These are phyloP conservation scores for Drosophila mayri DNA, from an alignment of 1,140 invertebrate species.

Conservation along the genomic window DNA sequence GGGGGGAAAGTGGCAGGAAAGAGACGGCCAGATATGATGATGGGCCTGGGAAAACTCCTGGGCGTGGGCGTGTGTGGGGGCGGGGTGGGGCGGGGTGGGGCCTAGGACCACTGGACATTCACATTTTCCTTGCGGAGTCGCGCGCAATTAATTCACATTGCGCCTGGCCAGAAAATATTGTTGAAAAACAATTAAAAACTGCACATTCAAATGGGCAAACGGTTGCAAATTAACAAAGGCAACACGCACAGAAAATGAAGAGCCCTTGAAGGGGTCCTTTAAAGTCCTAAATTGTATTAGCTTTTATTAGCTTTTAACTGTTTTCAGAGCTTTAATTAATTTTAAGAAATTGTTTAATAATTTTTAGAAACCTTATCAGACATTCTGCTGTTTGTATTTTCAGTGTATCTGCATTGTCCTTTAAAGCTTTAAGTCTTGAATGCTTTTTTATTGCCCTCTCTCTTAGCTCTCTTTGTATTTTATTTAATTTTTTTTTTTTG, in stretches of 20 bases:
- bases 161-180: conserved; percentile 57
- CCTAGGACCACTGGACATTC: conserved; percentile 12
- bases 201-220: conserved; percentile 59
- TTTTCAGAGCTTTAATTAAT: not conserved
- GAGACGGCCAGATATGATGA: conserved; percentile 16
- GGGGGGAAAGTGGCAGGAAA: conserved; percentile 18
- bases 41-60: conserved; percentile 11
- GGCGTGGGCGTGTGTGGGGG: not conserved
- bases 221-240: conserved; percentile 51
- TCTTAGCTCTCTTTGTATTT: conserved; percentile 2
- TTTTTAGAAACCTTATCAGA: too few species aligned
- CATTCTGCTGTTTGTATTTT: not conserved
- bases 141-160: conserved; percentile 61
- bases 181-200: conserved; percentile 79
- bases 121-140: conserved; percentile 50
- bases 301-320: too few species aligned
- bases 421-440: conserved; percentile 40
- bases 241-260: not conserved
- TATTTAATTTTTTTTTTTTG: conserved; percentile 3
- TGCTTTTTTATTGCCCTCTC: conserved; percentile 1
- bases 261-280: not conserved
- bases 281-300: too few species aligned
- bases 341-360: not conserved
- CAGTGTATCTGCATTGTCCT: not conserved
- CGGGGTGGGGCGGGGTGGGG: not conserved